Base-by-base conservation (phyloP, 2,888 invertebrate species). In the Antheraea assamensis region DNA sequence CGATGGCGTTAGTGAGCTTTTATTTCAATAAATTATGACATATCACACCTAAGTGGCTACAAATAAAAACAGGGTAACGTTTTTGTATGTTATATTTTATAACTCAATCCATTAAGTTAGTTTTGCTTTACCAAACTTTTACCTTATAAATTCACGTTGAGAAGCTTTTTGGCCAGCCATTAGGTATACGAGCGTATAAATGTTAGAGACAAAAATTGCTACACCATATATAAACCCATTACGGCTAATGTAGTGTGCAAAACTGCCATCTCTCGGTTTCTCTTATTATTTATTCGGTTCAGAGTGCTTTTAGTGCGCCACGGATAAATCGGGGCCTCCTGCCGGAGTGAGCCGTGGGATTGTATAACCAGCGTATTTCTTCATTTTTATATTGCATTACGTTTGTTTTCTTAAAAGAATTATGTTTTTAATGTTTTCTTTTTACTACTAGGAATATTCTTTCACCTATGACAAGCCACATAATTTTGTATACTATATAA, bases 311-410 rank as follows among this genome's bases (percentile, higher is more conserved):
- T 84, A 87, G 83, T 81, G 78, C 77, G 77, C 78, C 78, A 76
- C 70, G 79, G 75, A 87, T 88, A 88, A 88, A 89, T 89, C 87
- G 88, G 80, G 77, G 78, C 81, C 82, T 85, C 82, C 80, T 78
- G 79, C 76, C 76, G 78, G 83, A 88, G 85, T 87, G 84, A 35
- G 68, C 27, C 71, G 31, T 31, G 17, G 61, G 70, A 72, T 72
- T 55, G 55, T 70, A 70, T 70, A 7, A 19, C 35, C 17, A 42
- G 27, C 42, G 70, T 73, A 73, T 73, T 70, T 70, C 70, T 73
- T 70, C 19, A 27, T 61, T 61, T 55, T 64, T 64, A 64, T 72
- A 47, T 27, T 72, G n/a, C 42, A n/a, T 35, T 35, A 35, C 1
- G 3, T 35, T 68, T 64, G 27, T 64, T 68, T 68, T 35, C 4